Percentiles rank a stretch among this genome's conserved stretches.
phyloP scores from a whole-genome alignment of 2,797 vertebrate genomes.

The Gymnodraco acuticeps region DNA sequence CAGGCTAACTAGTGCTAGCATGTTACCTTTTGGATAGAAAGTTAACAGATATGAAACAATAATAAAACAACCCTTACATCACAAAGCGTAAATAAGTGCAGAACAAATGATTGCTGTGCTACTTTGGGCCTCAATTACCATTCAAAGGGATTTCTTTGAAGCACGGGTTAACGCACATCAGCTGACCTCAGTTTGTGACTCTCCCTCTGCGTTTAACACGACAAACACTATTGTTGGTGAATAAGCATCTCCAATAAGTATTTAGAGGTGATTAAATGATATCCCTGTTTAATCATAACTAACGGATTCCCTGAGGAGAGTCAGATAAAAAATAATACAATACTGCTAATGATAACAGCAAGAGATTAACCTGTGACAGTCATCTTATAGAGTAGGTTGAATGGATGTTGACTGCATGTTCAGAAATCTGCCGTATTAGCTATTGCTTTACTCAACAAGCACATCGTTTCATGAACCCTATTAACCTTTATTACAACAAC shows the following conservation, averaged over 20 bases:
- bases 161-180: background rate
- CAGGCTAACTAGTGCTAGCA: background rate
- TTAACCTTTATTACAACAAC: conserved; percentile 27
- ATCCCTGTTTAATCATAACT: conserved; percentile 12
- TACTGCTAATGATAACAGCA: conserved; percentile 5
- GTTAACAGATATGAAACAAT: background rate
- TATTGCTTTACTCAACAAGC: conserved; percentile 5
- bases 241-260: conserved; percentile 2
- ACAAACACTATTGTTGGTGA: background rate
- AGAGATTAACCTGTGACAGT: conserved; percentile 29
- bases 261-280: conserved; percentile 13
- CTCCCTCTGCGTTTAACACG: background rate
- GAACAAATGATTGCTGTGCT: no score
- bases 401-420: conserved; percentile 1
- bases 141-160: no score
- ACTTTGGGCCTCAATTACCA: no score
- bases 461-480: conserved; percentile 3
- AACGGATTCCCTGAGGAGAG: conserved; percentile 7
- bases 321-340: background rate
- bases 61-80: background rate
- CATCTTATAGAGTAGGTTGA: conserved; percentile 23
- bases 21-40: background rate
- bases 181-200: background rate
- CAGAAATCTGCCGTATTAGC: conserved; percentile 14
- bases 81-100: background rate